Base-by-base conservation (phyloP, 2,113 vertebrate species). In the Promerops cafer region DNA sequence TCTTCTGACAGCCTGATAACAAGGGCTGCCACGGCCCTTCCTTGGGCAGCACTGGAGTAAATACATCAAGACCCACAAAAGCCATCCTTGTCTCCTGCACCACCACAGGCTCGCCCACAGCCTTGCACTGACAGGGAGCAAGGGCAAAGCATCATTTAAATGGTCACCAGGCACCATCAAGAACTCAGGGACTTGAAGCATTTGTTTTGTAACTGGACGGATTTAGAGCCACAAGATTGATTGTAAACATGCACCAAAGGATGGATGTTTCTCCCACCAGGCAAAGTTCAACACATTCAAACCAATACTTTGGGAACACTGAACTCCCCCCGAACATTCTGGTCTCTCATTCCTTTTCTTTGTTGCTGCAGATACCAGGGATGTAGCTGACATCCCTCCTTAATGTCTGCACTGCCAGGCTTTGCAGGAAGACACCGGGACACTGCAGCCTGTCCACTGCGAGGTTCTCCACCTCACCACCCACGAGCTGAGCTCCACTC, bases 1-100 rank as follows among this genome's bases (percentile, higher is more conserved):
- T 93, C 88, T 88, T 83, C 79, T 83, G 94, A 94, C 95, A 95
- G 88, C 53, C 70, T 28, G 90, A 44, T 88, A 95, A 95, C 90
- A 44, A 94, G 63, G 92, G 90, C 81, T 56, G 90, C 84, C 3
- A 0, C 5, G 47, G 92, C 56, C 78, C 70, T 69, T 91, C 87
- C 84, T 13, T 8, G 53, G 84, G 20, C 57, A 88, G 87, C 92
- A 47, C n/a, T 30, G 54, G 35, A 64, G 49, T 28, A 76, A 87
- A 87, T 54, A 47, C 15, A 11, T 37, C 49, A 22, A n/a, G 83
- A 59, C 5, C 57, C 57, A 74, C 39, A 53, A 42, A 89, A 94
- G 56, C 21, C 64, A 65, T 5, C 53, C 70, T 26, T n/a, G 53
- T 4, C 37, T 69, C 61, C 84, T 60, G 95, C 47, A 61, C n/a